These are phyloP conservation scores for Lagocephalus sceleratus DNA, from an alignment of 2,797 vertebrate species.

Conservation along the genomic window DNA sequence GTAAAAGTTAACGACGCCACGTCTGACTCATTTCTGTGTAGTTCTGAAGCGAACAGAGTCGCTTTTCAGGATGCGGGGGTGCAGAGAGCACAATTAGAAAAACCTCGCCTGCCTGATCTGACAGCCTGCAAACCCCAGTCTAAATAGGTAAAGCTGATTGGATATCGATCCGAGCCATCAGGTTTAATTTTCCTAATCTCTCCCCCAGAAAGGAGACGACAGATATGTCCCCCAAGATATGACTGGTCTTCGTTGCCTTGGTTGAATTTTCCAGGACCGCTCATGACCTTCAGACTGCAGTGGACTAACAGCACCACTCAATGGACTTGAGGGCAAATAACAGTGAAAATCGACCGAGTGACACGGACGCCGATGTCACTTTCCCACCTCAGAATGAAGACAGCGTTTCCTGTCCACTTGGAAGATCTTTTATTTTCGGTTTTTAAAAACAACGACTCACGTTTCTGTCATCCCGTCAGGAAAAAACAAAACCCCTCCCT, in stretches of 20 bases:
- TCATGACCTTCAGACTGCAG: constrained; percentile 47
- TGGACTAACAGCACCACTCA: constrained; percentile 52
- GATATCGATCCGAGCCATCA: constrained; percentile 51
- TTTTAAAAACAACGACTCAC: constrained; percentile 49
- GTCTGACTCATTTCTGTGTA: constrained; percentile 31
- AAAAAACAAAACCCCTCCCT: constrained; percentile 27
- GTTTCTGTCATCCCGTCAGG: constrained; percentile 51
- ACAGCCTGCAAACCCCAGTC: constrained; percentile 43
- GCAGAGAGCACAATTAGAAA: too few relatives aligned
- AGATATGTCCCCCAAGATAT: constrained; percentile 18
- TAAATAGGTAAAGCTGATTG: constrained; percentile 68
- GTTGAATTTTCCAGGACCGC: constrained; percentile 27
- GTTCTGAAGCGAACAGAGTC: constrained; percentile 23
- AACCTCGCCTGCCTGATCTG: constrained; percentile 1
- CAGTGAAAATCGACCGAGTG: background rate
- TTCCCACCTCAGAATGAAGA: background rate
- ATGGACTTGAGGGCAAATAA: constrained; percentile 31
- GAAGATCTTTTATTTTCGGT: constrained; percentile 39
- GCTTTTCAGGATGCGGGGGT: background rate
- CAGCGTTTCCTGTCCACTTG: constrained; percentile 15
- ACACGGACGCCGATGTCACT: background rate
- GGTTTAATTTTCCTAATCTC: constrained; percentile 26
- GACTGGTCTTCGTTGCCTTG: constrained; percentile 38
- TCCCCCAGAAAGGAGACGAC: constrained; percentile 33
- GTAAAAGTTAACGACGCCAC: constrained; percentile 36